Conservation (phyloP, 2,888 invertebrate genomes). For the Pyrrhosoma nymphula region DNA sequence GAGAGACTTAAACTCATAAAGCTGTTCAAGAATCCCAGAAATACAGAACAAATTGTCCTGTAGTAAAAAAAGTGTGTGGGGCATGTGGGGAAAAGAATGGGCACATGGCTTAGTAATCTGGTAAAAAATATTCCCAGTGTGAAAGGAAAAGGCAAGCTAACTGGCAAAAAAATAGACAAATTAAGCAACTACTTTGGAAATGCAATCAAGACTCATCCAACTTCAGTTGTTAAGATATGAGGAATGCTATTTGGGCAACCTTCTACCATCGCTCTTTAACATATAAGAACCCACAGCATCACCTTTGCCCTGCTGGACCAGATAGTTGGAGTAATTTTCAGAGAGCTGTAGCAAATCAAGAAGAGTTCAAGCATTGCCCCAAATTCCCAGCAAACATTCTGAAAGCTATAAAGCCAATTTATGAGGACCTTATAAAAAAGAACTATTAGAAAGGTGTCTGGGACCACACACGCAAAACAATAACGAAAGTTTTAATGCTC, state of each 20-base stretch:
- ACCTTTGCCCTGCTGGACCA: conserved; percentile 68
- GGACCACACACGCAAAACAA: not conserved
- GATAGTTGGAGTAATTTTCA: conserved; percentile 70
- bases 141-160: conserved; percentile 68
- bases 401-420: not conserved
- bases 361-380: too few species aligned
- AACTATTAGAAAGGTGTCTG: not conserved
- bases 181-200: conserved; percentile 69
- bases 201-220: conserved; percentile 69
- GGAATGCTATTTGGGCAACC: conserved; percentile 69
- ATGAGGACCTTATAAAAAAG: not conserved
- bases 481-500: not conserved
- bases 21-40: conserved; percentile 37
- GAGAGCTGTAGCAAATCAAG: not conserved
- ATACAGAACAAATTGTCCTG: conserved; percentile 32
- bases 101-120: too few species aligned
- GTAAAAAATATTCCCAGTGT: conserved; percentile 27
- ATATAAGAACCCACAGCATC: conserved; percentile 69
- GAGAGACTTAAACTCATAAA: conserved; percentile 68
- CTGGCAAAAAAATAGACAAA: conserved; percentile 58
- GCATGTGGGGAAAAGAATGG: conserved; percentile 67
- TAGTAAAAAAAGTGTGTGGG: conserved; percentile 69
- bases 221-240: conserved; percentile 68
- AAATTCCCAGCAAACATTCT: not conserved
- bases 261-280: conserved; percentile 70